Percentiles rank a stretch among this genome's conserved stretches.
phyloP scores from a whole-genome alignment of 64 coral and sea anemone species.

The Porites australiensis region DNA sequence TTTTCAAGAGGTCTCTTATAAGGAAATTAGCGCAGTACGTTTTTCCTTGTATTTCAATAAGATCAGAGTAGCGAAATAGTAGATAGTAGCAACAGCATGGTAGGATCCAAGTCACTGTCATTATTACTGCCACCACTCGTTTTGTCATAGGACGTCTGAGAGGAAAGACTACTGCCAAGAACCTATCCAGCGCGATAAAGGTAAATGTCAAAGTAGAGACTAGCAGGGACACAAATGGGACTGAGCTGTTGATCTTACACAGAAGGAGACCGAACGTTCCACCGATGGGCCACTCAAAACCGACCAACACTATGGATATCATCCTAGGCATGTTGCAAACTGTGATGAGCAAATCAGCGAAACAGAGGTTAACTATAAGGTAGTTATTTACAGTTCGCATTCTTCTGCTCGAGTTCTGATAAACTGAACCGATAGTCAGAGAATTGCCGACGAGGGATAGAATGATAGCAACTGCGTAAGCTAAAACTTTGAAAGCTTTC shows the following conservation, averaged over 20 bases:
- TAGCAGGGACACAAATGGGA: not conserved
- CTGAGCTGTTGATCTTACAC: slow-evolving; percentile 39
- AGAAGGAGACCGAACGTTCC: slow-evolving; percentile 24
- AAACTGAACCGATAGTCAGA: slow-evolving; percentile 37
- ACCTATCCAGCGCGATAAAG: slow-evolving; percentile 28
- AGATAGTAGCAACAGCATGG: not conserved
- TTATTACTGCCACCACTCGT: slow-evolving; percentile 4
- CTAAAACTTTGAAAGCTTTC: too few relatives aligned
- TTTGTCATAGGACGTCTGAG: not conserved
- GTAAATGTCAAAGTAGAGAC: slow-evolving; percentile 26
- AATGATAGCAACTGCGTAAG: not conserved
- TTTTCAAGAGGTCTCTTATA: too few relatives aligned
- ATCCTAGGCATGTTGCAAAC: slow-evolving; percentile 62
- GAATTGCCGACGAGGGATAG: slow-evolving; percentile 56
- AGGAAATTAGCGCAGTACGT: slow-evolving; percentile 13
- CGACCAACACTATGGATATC: slow-evolving; percentile 51
- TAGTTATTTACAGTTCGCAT: slow-evolving; percentile 52
- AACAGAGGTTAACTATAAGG: slow-evolving; percentile 65
- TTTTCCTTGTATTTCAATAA: not conserved
- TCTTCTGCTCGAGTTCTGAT: slow-evolving; percentile 58
- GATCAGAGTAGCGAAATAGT: not conserved
- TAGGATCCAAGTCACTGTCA: slow-evolving; percentile 18
- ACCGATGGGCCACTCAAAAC: slow-evolving; percentile 26
- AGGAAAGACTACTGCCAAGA: slow-evolving; percentile 48
- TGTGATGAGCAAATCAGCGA: slow-evolving; percentile 62